A percentile compares a stretch with the other conserved stretches of the same genome.
Evolutionary conservation across 2,888 invertebrate genomes (phyloP).

Genomic region (Pediacus dermestoides): DNA sequence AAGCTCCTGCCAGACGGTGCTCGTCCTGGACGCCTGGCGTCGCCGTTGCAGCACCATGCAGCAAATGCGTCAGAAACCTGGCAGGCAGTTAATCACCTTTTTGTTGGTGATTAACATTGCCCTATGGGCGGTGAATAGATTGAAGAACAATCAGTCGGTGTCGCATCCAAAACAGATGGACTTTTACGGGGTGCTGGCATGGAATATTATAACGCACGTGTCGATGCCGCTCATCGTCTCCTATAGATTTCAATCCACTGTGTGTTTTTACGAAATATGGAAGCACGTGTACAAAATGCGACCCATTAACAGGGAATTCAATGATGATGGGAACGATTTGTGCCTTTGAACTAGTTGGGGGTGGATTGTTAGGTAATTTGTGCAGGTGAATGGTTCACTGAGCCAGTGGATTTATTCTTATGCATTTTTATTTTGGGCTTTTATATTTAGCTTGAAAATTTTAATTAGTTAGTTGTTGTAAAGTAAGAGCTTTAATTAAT

Average conservation of each 20-base stretch:
- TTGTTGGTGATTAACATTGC: slow-evolving; percentile 74
- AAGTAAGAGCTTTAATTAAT: too few relatives aligned
- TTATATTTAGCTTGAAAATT: too few relatives aligned
- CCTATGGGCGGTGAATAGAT: slow-evolving; percentile 77
- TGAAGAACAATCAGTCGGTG: slow-evolving; percentile 75
- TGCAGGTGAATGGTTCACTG: too few relatives aligned
- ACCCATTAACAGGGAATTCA: slow-evolving; percentile 6
- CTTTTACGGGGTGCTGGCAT: slow-evolving; percentile 80
- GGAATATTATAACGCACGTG: slow-evolving; percentile 84
- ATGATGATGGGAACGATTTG: too few relatives aligned
- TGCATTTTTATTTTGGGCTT: too few relatives aligned
- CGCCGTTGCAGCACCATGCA: slow-evolving; percentile 65
- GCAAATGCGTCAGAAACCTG: slow-evolving; percentile 70
- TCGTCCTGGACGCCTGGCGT: slow-evolving; percentile 70
- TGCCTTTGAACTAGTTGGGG: too few relatives aligned
- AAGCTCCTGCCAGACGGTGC: slow-evolving; percentile 71
- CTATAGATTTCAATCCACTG: slow-evolving; percentile 84
- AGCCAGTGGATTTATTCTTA: too few relatives aligned
- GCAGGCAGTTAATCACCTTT: slow-evolving; percentile 79
- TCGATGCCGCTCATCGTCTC: slow-evolving; percentile 83
- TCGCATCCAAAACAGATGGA: slow-evolving; percentile 76
- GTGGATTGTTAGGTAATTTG: too few relatives aligned
- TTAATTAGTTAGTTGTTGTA: too few relatives aligned
- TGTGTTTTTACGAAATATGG: slow-evolving; percentile 88
- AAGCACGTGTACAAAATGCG: slow-evolving; percentile 73